Evolutionary conservation across 2,797 vertebrate genomes (phyloP), one percentile per base, ranked within the genome.

Genomic region (Synanceia verrucosa): DNA sequence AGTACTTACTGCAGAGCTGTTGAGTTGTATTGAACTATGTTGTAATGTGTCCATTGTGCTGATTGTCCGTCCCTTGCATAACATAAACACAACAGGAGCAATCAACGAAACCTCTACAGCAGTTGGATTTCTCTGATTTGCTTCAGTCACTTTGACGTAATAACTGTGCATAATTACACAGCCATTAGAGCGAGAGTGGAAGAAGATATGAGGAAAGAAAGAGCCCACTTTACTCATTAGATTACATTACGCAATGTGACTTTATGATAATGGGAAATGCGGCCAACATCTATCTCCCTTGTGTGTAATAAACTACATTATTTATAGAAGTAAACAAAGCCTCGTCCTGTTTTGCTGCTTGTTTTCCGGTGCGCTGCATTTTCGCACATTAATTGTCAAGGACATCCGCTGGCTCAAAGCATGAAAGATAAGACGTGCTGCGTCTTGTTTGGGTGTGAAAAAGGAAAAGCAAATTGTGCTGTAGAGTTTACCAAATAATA

Each of bases 261-360:
- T 76, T 65, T 41, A 75, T 86, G 59, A 74, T 80, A 63, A 81
- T 81, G 43, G 76, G 6, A 80, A 73, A 73, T 67, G 78, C 76
- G 59, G 50, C 73, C 28, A 64, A 67, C 58, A 65, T 81, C 33
- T 55, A 70, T 78, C 34, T 70, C 74, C 58, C 53, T 8, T 13
- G 62, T 81, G 83, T 71, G 65, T 69, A 56, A 71, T 86, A 75
- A 68, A 69, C 58, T 64, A 52, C 74, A 82, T 82, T 85, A 84
- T 87, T 85, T 77, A 81, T 51, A 71, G 65, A 75, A 24, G 73
- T 75, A 86, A 90, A 83, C 69, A 88, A 82, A 81, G 59, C 81
- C 46, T 68, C 26, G 69, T 66, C 60, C 80, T 70, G 76, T 81
- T 85, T 86, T 68, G 44, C 52, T 5, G 26, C 68, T 58, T 62